Percentiles rank a stretch among this genome's conserved stretches.
phyloP scores from a whole-genome alignment of 2,797 vertebrate genomes.

The Paratrypauchen microcephalus region DNA sequence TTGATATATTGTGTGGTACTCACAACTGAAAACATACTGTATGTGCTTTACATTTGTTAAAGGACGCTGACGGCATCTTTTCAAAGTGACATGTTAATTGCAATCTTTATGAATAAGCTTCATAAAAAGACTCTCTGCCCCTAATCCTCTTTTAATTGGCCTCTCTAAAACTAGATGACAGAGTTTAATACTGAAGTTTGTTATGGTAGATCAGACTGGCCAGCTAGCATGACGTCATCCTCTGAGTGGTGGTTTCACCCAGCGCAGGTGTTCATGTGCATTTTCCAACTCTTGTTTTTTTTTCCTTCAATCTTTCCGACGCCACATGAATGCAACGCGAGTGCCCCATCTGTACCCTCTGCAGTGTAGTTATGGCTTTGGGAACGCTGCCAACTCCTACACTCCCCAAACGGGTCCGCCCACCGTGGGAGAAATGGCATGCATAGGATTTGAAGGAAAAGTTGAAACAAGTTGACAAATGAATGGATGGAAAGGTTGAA shows the following conservation, averaged over 20 bases:
- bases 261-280: slow-evolving; percentile 23
- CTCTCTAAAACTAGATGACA: slow-evolving; percentile 2
- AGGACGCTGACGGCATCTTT: background rate
- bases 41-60: background rate
- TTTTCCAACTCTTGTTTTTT: slow-evolving; percentile 1
- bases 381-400: slow-evolving; percentile 58
- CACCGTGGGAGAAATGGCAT: slow-evolving; percentile 26
- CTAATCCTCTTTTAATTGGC: slow-evolving; percentile 11
- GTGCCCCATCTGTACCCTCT: slow-evolving; percentile 59
- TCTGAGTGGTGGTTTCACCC: background rate
- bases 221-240: background rate
- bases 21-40: background rate
- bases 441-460: slow-evolving; percentile 3
- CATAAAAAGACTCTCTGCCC: background rate
- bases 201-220: background rate
- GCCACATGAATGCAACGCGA: slow-evolving; percentile 18
- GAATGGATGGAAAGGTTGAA: background rate
- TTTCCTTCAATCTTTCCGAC: background rate
- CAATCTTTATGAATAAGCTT: background rate
- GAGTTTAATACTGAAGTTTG: background rate
- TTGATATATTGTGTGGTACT: background rate
- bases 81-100: background rate
- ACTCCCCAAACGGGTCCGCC: slow-evolving; percentile 57
- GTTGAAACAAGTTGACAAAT: slow-evolving; percentile 7
- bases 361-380: slow-evolving; percentile 51